phyloP scores from a whole-genome alignment of 1,140 invertebrate genomes.

The Halesus radiatus region DNA sequence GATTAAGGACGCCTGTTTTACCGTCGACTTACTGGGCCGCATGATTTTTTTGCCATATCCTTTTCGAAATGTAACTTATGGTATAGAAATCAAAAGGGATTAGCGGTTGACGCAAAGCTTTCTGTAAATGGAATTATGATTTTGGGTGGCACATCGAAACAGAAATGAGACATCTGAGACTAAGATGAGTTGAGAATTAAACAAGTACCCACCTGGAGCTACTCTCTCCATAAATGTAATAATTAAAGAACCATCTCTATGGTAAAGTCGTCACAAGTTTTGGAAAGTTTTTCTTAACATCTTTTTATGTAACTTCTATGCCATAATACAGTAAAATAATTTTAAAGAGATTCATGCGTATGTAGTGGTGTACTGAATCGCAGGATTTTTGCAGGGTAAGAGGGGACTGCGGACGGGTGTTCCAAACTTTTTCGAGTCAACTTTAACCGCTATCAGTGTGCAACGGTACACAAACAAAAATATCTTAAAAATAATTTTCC shows the following conservation, averaged over 20 bases:
- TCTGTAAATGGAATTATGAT: background rate
- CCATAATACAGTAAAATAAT: no score
- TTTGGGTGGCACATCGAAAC: conserved; percentile 24
- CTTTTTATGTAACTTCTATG: no score
- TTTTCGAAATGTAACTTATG: conserved; percentile 49
- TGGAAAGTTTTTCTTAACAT: no score
- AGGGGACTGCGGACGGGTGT: no score
- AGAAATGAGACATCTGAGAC: background rate
- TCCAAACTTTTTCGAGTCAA: no score
- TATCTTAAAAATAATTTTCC: no score
- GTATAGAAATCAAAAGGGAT: conserved; percentile 41
- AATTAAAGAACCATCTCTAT: background rate
- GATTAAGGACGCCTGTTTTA: conserved; percentile 50
- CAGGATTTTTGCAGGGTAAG: no score
- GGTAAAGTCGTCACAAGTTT: no score
- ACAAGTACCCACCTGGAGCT: background rate
- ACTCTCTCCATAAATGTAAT: background rate
- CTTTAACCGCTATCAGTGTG: no score
- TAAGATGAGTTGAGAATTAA: background rate
- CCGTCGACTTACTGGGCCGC: conserved; percentile 28
- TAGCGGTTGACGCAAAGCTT: conserved; percentile 49
- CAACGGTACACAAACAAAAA: no score
- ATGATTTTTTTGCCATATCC: conserved; percentile 38
- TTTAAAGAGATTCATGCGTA: no score
- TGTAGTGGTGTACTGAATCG: no score